Evolutionary conservation across 2,888 invertebrate species (phyloP).

Genomic region (Phyllotreta striolata): DNA sequence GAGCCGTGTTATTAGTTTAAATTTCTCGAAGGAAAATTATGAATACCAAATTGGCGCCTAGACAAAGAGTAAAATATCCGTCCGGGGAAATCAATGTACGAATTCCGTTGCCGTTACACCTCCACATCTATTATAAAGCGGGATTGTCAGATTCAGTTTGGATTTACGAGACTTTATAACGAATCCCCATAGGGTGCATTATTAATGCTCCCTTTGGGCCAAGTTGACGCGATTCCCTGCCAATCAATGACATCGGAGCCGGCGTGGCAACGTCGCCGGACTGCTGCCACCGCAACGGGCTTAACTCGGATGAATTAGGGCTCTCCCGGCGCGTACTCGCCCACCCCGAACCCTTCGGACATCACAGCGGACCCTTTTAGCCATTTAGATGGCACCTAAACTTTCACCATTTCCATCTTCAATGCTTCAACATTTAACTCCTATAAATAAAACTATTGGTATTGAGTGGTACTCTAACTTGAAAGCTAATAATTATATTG

Average conservation of each 20-base stretch:
- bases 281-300: constrained; percentile 50
- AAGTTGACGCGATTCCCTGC: constrained; percentile 59
- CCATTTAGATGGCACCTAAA: no score
- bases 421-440: no score
- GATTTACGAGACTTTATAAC: constrained; percentile 56
- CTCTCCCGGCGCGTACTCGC: constrained; percentile 37
- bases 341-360: constrained; percentile 24
- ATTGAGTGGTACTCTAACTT: no score
- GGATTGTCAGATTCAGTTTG: constrained; percentile 38
- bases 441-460: no score
- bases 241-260: constrained; percentile 57
- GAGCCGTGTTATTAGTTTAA: no score
- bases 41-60: neutral
- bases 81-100: constrained; percentile 30
- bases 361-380: constrained; percentile 1
- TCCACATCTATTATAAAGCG: constrained; percentile 31
- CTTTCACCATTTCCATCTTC: no score
- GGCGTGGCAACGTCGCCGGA: constrained; percentile 46
- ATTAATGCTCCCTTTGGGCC: constrained; percentile 58
- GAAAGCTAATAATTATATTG: no score
- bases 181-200: constrained; percentile 57
- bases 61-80: constrained; percentile 5
- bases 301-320: constrained; percentile 58
- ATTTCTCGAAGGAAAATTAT: neutral
- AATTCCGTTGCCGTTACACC: constrained; percentile 35